A percentile compares a stretch with the other conserved stretches of the same genome.
Evolutionary conservation across 2,797 vertebrate species (phyloP).

Genomic region (Psittacula derbiana): DNA sequence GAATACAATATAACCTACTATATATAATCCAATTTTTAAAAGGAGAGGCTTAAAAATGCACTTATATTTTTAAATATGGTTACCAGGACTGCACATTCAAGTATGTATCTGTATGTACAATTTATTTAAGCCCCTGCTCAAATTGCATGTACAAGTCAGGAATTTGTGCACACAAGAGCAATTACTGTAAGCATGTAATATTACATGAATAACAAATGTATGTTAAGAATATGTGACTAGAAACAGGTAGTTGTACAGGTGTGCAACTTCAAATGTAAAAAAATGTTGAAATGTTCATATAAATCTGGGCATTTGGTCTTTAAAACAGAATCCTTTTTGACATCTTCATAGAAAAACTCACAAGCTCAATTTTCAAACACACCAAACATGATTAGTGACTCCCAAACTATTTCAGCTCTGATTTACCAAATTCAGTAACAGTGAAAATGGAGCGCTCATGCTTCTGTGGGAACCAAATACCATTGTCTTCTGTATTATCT

Average conservation of each 20-base stretch:
- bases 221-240: neutral
- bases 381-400: neutral
- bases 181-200: neutral
- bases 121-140: neutral
- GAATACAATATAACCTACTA: neutral
- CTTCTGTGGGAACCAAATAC: neutral
- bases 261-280: neutral
- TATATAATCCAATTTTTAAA: neutral
- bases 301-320: neutral
- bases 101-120: neutral
- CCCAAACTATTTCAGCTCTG: neutral
- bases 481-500: neutral
- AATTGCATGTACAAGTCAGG: neutral
- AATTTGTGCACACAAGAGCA: neutral
- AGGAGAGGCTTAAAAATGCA: neutral
- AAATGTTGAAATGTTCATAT: neutral
- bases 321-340: neutral
- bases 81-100: neutral
- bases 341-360: neutral
- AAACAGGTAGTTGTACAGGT: neutral
- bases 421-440: neutral
- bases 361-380: neutral
- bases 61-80: neutral
- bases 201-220: neutral
- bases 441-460: neutral